Evolutionary conservation across 2,797 vertebrate species (phyloP), one percentile per base, ranked within the genome.

Genomic region (Morus bassanus): DNA sequence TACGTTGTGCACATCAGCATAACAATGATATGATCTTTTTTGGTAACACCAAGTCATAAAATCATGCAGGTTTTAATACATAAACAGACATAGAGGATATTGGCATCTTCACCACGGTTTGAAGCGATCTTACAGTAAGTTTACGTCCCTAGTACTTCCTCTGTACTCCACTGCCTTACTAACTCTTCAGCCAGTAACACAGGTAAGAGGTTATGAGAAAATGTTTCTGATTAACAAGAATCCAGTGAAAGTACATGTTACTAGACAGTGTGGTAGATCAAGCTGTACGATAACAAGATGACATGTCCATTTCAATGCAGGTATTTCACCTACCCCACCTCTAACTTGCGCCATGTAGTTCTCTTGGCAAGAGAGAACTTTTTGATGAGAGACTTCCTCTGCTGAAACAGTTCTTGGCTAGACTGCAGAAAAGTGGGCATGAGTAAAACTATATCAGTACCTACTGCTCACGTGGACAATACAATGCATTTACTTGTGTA

Each of bases 391-490:
- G 10, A 94, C 73, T 23, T 78, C 23, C 28, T 46, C 18, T 33
- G 68, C 7, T 73, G 45, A 50, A 96, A 59, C 50, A 53, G 48
- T 67, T 94, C 79, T 41, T 77, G 23, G 39, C 35, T 37, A 48
- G 27, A 56, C 0, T 33, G 54, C 65, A 67, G 51, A 45, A 63
- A 83, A 92, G 30, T 18, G 67, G 12, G 39, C 6, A 2, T 13
- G 33, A 67, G 14, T 31, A 65, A 60, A 79, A 68, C n/a, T 1
- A 0, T 31, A 79, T 5, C 25, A 51, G 28, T 37, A 88, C n/a
- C 56, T 60, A 45, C 31, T 37, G 33, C 30, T 78, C 80, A 50
- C 0, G 0, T 3, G 33, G 69, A 59, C 0, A 0, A 28, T 11
- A 85, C 0, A 1, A 69, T 7, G 11, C 39, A n/a, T 2, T 4